A percentile compares a stretch with the other conserved stretches of the same genome.
Conservation (phyloP, 2,888 invertebrate species). For the Cotesia congregata region DNA sequence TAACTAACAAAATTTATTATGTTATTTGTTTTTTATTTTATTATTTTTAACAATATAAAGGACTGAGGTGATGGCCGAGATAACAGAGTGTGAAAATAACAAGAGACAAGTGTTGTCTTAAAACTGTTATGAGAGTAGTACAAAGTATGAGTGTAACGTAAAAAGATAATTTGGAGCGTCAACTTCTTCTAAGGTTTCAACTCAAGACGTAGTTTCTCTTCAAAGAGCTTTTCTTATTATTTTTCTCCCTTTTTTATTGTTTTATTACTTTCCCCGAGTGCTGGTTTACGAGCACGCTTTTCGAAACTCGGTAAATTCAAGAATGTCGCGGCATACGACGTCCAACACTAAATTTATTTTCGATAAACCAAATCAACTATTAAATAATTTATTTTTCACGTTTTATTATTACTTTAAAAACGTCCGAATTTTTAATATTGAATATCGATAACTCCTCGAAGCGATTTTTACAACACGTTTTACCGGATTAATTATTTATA, state of each 20-base stretch:
- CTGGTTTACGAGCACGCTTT: background rate
- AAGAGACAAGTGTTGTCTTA: conserved; percentile 24
- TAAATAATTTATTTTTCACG: background rate
- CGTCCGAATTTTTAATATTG: background rate
- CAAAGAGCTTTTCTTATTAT: conserved; percentile 4
- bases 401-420: background rate
- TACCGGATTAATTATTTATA: background rate
- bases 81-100: background rate
- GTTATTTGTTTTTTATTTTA: no score
- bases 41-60: no score
- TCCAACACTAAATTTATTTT: no score
- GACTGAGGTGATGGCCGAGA: no score
- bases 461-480: background rate
- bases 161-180: conserved; percentile 24
- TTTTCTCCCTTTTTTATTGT: background rate
- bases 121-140: conserved; percentile 32
- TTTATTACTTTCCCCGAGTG: background rate
- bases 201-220: background rate
- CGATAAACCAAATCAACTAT: no score
- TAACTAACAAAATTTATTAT: background rate
- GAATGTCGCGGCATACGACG: background rate
- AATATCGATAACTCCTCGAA: background rate
- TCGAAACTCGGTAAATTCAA: background rate
- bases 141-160: background rate
- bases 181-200: background rate